Evolutionary conservation across 2,888 invertebrate species (phyloP).

Genomic region (Prionchulus punctatus): DNA sequence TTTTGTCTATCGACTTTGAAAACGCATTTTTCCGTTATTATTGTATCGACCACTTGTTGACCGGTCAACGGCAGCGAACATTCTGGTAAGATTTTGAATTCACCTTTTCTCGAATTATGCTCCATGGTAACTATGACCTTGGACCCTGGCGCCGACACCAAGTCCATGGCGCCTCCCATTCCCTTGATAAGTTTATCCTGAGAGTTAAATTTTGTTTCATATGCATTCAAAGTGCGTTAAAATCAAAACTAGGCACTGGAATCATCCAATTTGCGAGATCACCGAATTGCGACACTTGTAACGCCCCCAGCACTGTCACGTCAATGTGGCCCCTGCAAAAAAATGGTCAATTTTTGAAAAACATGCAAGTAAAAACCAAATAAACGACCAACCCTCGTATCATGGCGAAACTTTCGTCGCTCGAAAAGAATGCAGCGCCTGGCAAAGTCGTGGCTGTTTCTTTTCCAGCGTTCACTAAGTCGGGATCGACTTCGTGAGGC

Average conservation of each 20-base stretch:
- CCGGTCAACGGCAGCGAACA: constrained; percentile 12
- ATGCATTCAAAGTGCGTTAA: neutral
- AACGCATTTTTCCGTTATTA: constrained; percentile 11
- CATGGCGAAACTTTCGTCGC: constrained; percentile 97
- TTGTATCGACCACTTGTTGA: constrained; percentile 8
- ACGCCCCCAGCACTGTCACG: constrained; percentile 85
- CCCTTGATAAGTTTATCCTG: constrained; percentile 11
- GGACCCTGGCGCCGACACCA: constrained; percentile 11
- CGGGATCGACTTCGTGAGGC: constrained; percentile 64
- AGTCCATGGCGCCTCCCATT: constrained; percentile 14
- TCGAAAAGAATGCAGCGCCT: constrained; percentile 76
- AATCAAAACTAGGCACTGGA: constrained; percentile 47
- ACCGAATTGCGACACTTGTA: constrained; percentile 90
- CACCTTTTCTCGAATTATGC: constrained; percentile 11
- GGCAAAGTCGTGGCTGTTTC: constrained; percentile 84
- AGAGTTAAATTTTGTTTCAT: neutral
- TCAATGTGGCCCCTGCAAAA: constrained; percentile 71
- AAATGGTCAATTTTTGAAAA: neutral
- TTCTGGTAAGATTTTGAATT: constrained; percentile 8
- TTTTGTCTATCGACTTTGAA: neutral
- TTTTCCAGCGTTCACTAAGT: constrained; percentile 95
- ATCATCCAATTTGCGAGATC: constrained; percentile 99
- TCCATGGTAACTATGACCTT: constrained; percentile 14
- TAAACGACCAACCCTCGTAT: constrained; percentile 56
- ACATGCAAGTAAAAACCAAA: neutral